These are phyloP conservation scores for Boleophthalmus pectinirostris DNA, from an alignment of 2,113 vertebrate genomes.

Conservation along the genomic window DNA sequence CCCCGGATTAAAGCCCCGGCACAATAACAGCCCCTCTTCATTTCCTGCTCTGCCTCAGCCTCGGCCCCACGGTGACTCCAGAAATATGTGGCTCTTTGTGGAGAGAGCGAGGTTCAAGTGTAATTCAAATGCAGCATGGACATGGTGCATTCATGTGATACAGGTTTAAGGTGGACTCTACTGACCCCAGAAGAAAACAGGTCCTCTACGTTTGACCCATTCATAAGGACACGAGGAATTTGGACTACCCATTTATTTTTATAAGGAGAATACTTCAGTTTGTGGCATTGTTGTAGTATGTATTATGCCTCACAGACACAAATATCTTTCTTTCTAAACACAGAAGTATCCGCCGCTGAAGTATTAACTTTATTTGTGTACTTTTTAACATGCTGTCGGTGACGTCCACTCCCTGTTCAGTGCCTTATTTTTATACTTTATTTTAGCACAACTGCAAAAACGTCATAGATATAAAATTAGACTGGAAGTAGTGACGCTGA, in stretches of 20 bases:
- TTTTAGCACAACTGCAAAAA: too few species aligned
- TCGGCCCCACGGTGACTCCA: conserved; percentile 18
- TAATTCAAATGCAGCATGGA: neutral
- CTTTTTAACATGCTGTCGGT: too few species aligned
- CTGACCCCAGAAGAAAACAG: neutral
- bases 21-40: conserved; percentile 40
- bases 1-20: conserved; percentile 44
- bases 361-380: too few species aligned
- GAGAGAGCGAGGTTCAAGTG: conserved; percentile 4
- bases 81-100: conserved; percentile 21
- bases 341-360: too few species aligned
- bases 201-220: neutral
- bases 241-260: neutral
- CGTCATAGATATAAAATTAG: too few species aligned
- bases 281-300: too few species aligned
- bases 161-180: neutral
- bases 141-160: neutral
- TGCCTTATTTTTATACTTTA: too few species aligned
- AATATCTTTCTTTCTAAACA: too few species aligned
- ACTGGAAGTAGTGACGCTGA: too few species aligned
- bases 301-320: too few species aligned
- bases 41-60: conserved; percentile 40
- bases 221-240: neutral
- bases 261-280: too few species aligned
- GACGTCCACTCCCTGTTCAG: too few species aligned